A percentile compares a stretch with the other conserved stretches of the same genome.
Evolutionary conservation across 2,797 vertebrate species (phyloP).

Genomic region (Hyperoplus immaculatus): DNA sequence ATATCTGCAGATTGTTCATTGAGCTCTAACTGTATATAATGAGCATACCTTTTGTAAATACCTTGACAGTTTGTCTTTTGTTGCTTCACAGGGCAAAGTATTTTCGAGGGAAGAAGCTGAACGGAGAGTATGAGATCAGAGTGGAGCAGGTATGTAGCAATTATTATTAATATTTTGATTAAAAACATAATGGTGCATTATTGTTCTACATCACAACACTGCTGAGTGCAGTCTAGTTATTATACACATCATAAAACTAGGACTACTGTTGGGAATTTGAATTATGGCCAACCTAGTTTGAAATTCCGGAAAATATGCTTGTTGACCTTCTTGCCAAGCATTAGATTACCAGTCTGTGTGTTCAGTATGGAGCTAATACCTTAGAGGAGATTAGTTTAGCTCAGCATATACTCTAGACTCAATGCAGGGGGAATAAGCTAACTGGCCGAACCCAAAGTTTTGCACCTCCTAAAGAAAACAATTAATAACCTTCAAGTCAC

Average conservation of each 20-base stretch:
- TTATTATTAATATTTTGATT: not conserved
- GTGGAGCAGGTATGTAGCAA: slow-evolving; percentile 93
- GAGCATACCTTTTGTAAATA: not conserved
- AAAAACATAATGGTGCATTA: not conserved
- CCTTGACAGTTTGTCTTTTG: slow-evolving; percentile 23
- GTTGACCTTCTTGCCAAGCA: not conserved
- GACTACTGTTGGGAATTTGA: not conserved
- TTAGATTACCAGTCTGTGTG: not conserved
- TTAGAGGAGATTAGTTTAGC: not conserved
- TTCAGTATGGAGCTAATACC: not conserved
- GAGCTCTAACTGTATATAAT: not conserved
- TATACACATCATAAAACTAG: not conserved
- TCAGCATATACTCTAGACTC: not conserved
- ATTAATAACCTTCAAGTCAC: not conserved
- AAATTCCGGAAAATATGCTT: not conserved
- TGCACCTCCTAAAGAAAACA: not conserved
- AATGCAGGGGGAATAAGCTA: not conserved
- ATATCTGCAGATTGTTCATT: not conserved
- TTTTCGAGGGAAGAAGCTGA: slow-evolving; percentile 95
- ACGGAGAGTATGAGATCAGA: slow-evolving; percentile 94
- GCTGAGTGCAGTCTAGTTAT: not conserved
- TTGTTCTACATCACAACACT: not conserved
- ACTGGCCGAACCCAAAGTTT: not conserved
- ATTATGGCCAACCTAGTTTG: not conserved
- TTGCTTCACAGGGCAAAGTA: slow-evolving; percentile 91